Conservation (phyloP, 2,113 vertebrate genomes). For the Percopsis transmontana region DNA sequence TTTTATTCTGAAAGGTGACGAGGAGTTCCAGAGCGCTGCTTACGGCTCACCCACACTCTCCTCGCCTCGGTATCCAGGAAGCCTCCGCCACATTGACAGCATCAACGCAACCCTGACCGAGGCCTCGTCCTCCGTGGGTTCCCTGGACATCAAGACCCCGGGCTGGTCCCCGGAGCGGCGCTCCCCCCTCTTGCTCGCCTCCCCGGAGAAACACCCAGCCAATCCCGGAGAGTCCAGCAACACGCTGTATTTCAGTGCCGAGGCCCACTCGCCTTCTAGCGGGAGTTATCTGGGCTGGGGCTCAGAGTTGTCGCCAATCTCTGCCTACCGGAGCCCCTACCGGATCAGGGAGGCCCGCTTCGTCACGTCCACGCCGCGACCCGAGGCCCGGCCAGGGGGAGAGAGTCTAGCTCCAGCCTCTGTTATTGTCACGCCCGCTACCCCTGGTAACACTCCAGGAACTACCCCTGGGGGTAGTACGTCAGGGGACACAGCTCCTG, state of each 20-base stretch:
- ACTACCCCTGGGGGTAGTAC: constrained; percentile 37
- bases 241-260: constrained; percentile 69
- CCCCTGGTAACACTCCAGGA: constrained; percentile 67
- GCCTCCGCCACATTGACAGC: constrained; percentile 68
- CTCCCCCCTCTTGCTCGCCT: constrained; percentile 59
- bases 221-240: constrained; percentile 59
- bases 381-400: constrained; percentile 38
- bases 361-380: constrained; percentile 62
- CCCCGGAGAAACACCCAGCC: constrained; percentile 54
- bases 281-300: constrained; percentile 76
- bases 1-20: constrained; percentile 59
- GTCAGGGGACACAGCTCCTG: not conserved
- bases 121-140: constrained; percentile 61
- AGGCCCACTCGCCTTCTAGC: constrained; percentile 68
- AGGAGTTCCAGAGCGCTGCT: constrained; percentile 72
- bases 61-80: constrained; percentile 50
- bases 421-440: constrained; percentile 66
- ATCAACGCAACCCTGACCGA: constrained; percentile 51
- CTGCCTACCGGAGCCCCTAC: constrained; percentile 71
- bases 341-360: constrained; percentile 73
- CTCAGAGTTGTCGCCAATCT: constrained; percentile 74
- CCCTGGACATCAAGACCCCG: constrained; percentile 72
- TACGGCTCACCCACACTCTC: constrained; percentile 67
- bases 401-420: constrained; percentile 24
- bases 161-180: constrained; percentile 70